Evolutionary conservation across 2,888 invertebrate genomes (phyloP).

Genomic region (Drosophila nr. perissopoda): DNA sequence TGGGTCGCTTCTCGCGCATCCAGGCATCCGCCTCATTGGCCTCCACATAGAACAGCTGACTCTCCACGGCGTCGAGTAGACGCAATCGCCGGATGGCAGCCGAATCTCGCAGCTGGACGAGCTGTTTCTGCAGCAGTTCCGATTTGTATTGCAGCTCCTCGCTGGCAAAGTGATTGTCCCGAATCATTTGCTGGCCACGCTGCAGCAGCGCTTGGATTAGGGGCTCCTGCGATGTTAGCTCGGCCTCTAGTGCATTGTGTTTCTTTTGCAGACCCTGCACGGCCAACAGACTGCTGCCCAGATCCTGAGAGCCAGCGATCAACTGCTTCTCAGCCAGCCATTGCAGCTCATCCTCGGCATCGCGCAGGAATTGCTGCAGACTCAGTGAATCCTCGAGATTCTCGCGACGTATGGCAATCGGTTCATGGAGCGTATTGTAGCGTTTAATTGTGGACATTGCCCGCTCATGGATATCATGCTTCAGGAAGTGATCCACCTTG

Average conservation of each 20-base stretch:
- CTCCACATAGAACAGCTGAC: conserved; percentile 95
- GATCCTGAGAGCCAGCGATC: conserved; percentile 89
- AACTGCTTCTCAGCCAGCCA: conserved; percentile 94
- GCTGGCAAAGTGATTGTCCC: conserved; percentile 94
- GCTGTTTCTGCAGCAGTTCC: conserved; percentile 88
- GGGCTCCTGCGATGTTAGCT: conserved; percentile 93
- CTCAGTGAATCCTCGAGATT: conserved; percentile 95
- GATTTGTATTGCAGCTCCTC: conserved; percentile 85
- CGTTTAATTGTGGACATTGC: conserved; percentile 89
- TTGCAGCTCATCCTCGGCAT: conserved; percentile 95
- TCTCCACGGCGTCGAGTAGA: conserved; percentile 92
- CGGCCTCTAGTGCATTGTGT: conserved; percentile 95
- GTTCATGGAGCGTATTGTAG: conserved; percentile 93
- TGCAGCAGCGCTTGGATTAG: conserved; percentile 90
- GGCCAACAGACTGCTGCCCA: conserved; percentile 88
- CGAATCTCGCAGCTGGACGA: conserved; percentile 89
- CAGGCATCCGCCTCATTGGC: conserved; percentile 96
- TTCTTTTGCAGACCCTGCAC: conserved; percentile 97
- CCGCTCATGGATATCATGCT: conserved; percentile 92
- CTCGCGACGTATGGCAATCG: conserved; percentile 95
- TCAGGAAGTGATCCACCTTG: conserved; percentile 94
- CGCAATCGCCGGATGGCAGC: conserved; percentile 90
- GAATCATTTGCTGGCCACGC: conserved; percentile 91
- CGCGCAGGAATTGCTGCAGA: conserved; percentile 95
- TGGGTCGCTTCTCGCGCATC: conserved; percentile 93